Base-by-base conservation (phyloP, 53 echinoderm and acorn worm species). In the Patiria pectinifera region DNA sequence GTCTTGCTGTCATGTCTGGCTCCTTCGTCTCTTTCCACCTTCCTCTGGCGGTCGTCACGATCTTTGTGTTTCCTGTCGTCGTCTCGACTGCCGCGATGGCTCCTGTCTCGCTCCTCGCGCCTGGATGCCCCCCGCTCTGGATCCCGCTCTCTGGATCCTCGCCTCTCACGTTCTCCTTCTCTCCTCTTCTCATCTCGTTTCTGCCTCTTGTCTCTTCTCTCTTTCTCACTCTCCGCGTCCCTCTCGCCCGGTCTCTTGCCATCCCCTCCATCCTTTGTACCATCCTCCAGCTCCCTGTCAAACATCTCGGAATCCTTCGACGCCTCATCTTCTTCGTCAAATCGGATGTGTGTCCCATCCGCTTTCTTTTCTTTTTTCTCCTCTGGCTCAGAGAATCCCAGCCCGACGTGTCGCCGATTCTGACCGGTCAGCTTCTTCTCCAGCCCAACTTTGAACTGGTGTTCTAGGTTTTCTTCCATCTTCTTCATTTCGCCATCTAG, bases 371-470 rank as follows among this genome's bases (percentile, higher is more conserved):
- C 43, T 46, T 48, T 60, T 63, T 76, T 25, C 19, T 80, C 81
- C 78, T 86, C 78, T 22, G 76, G 85, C 63, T 92, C 85, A 1
- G 78, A 61, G 47, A 92, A 92, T 58, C 92, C 92, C 77, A 92
- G 69, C 6, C 92, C 92, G 18, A 92, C 80, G 69, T 92, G 92
- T 14, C 92, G 85, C 60, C 47, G 48, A 49, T 62, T 92, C 85
- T 85, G 85, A 76, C 92, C 92, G 2, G 92, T 75, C 62, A 92
- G 78, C 78, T 92, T 92, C n/a, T 85, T 83, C 47, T 85, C 62
- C 19, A 92, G 85, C 4, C 85, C 85, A 7, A 62, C 45, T 74
- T 78, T 53, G 45, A 78, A 92, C 85, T 92, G 92, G 15, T 72
- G 23, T 78, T 92, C 75, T 26, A 92, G 78, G 3, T 45, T 85